phyloP scores from a whole-genome alignment of 2,113 vertebrate species.

The Lathamus discolor region DNA sequence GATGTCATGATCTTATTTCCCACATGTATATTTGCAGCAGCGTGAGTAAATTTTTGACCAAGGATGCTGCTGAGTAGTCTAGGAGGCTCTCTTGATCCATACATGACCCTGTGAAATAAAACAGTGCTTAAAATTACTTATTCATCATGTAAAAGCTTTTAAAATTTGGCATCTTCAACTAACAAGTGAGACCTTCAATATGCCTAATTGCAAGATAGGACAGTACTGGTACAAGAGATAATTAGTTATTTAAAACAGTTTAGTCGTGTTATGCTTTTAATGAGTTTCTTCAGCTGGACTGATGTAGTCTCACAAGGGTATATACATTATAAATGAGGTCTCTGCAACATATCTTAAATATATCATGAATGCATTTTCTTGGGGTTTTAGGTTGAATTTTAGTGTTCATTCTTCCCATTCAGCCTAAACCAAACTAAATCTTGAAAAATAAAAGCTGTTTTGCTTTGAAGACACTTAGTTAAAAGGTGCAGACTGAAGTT shows the following conservation, averaged over 20 bases:
- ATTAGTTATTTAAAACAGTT: not conserved
- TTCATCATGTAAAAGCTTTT: not conserved
- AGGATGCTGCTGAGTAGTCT: not conserved
- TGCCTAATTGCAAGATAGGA: not conserved
- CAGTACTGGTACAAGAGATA: not conserved
- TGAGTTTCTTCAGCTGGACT: not conserved
- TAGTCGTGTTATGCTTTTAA: not conserved
- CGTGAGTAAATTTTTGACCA: not conserved
- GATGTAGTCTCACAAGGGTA: not conserved
- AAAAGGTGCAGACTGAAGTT: not conserved
- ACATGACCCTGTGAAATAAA: not conserved
- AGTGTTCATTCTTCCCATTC: not conserved
- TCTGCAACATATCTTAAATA: not conserved
- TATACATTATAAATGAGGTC: not conserved
- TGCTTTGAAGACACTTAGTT: not conserved
- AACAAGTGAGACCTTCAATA: not conserved
- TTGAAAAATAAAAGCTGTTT: not conserved
- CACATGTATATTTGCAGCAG: not conserved
- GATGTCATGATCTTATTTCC: not conserved
- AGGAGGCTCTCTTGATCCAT: not conserved
- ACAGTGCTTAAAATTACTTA: not conserved
- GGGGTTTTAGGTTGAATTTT: not conserved
- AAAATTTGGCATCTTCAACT: not conserved
- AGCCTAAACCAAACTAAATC: not conserved
- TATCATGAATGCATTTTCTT: not conserved